phyloP scores from a whole-genome alignment of 2,888 invertebrate species.

The Ischnus inquisitorius region DNA sequence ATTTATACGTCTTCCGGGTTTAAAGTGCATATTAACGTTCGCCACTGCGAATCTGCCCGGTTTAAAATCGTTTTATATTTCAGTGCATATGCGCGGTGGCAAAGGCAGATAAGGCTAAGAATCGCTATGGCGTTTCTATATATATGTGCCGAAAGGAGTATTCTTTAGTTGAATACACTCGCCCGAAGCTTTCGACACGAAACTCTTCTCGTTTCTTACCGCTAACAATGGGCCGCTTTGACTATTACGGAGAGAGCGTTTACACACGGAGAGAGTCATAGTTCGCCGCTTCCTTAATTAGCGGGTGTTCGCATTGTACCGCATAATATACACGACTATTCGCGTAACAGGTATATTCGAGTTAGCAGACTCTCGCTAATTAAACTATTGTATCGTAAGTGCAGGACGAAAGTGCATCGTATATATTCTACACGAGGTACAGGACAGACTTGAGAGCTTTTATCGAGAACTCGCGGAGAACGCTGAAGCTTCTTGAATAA shows the following conservation, averaged over 20 bases:
- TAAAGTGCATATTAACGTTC: slow-evolving; percentile 63
- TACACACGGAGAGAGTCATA: background rate
- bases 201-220: slow-evolving; percentile 17
- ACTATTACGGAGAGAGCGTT: background rate
- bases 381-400: slow-evolving; percentile 39
- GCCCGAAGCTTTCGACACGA: background rate
- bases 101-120: background rate
- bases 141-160: background rate
- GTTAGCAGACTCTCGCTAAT: slow-evolving; percentile 37
- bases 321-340: too few species aligned
- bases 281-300: slow-evolving; percentile 31
- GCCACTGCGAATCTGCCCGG: slow-evolving; percentile 20
- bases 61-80: slow-evolving; percentile 38
- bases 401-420: slow-evolving; percentile 32
- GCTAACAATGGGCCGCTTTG: slow-evolving; percentile 28
- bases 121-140: background rate
- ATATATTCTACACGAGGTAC: background rate
- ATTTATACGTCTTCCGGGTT: slow-evolving; percentile 61
- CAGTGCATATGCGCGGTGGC: background rate
- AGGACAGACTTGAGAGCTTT: background rate
- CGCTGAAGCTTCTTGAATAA: too few species aligned
- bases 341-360: background rate
- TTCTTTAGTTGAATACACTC: background rate
- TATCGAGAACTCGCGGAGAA: too few species aligned
- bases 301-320: slow-evolving; percentile 20